Evolutionary conservation across 1,140 invertebrate genomes (phyloP).

Genomic region (Eufriesea mexicana): DNA sequence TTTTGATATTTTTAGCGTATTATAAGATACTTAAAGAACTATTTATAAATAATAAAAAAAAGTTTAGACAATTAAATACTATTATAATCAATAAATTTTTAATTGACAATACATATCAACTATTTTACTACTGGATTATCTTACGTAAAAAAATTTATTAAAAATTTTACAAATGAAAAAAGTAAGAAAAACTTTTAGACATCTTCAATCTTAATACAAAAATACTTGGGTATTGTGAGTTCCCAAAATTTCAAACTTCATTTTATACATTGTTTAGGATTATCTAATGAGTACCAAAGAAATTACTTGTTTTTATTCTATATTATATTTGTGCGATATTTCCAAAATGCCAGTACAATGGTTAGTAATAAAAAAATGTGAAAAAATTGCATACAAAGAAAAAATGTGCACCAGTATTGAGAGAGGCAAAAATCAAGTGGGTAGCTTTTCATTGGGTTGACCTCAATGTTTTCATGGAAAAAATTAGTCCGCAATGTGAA

Average conservation of each 20-base stretch:
- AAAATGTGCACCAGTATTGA: constrained; percentile 72
- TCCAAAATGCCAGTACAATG: constrained; percentile 75
- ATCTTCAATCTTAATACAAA: neutral
- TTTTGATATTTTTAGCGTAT: neutral
- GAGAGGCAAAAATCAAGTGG: constrained; percentile 49
- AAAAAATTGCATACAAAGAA: constrained; percentile 73
- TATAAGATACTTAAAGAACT: constrained; percentile 13
- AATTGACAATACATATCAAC: neutral
- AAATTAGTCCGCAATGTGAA: neutral
- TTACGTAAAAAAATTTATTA: neutral
- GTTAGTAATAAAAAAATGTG: constrained; percentile 69
- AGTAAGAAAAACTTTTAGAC: neutral
- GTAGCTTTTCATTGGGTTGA: constrained; percentile 18
- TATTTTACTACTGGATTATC: neutral
- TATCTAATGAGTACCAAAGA: constrained; percentile 38
- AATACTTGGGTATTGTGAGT: neutral
- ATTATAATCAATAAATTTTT: neutral
- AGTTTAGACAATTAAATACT: neutral
- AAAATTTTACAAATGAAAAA: neutral
- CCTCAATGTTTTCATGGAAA: constrained; percentile 46
- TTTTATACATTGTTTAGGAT: neutral
- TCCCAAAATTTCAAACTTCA: neutral
- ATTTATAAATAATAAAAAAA: neutral
- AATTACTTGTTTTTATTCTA: constrained; percentile 52
- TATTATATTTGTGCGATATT: constrained; percentile 78